These are phyloP conservation scores for Mirounga angustirostris DNA, from an alignment of 2,113 vertebrate species.

Conservation along the genomic window DNA sequence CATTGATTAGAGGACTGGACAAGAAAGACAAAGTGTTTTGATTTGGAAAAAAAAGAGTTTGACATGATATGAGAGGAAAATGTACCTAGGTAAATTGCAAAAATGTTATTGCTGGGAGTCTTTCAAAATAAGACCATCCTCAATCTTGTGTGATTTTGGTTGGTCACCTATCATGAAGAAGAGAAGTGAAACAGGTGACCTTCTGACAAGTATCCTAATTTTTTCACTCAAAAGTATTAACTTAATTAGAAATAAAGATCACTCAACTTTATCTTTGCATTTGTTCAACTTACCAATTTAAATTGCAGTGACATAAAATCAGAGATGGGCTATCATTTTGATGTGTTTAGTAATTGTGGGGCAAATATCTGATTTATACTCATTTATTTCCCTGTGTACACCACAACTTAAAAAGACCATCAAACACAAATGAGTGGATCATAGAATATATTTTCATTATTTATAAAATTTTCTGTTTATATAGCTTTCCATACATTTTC, in stretches of 20 bases:
- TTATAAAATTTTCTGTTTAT: conserved; percentile 66
- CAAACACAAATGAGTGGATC: conserved; percentile 23
- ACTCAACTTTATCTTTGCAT: background rate
- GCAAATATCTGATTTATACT: background rate
- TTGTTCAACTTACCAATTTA: conserved; percentile 34
- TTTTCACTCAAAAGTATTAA: conserved; percentile 9
- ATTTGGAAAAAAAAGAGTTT: background rate
- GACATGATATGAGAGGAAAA: background rate
- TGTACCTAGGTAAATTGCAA: background rate
- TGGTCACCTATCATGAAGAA: background rate
- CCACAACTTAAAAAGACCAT: conserved; percentile 43
- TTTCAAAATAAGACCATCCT: background rate
- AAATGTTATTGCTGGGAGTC: background rate
- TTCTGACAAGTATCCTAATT: background rate
- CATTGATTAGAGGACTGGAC: background rate
- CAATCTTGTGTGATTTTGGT: background rate
- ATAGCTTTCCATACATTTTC: conserved; percentile 65
- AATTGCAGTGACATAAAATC: conserved; percentile 12
- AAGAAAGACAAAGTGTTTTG: background rate
- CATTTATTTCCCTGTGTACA: background rate
- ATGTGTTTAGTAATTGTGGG: background rate
- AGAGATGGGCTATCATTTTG: background rate
- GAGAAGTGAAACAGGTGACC: background rate
- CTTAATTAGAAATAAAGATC: background rate
- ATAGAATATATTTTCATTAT: conserved; percentile 47